A percentile compares a stretch with the other conserved stretches of the same genome.
Conservation (phyloP, 1,140 invertebrate genomes). For the Pogonomyrmex californicus region DNA sequence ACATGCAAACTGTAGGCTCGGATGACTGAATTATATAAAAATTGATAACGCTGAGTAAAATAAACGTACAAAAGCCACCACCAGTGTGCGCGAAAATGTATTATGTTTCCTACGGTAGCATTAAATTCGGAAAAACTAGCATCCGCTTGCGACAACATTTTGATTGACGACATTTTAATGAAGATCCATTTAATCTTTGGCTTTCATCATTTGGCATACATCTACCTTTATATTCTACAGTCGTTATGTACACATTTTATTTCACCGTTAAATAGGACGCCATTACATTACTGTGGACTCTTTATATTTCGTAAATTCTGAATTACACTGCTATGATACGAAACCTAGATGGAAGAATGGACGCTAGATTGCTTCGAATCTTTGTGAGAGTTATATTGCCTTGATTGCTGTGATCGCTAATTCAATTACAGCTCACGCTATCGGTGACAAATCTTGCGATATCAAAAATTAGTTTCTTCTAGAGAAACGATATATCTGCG, state of each 20-base stretch:
- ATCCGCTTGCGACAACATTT: background rate
- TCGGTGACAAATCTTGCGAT: background rate
- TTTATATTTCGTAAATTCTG: background rate
- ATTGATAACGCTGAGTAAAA: background rate
- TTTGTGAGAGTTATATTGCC: constrained; percentile 8
- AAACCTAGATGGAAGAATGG: background rate
- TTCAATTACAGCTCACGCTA: background rate
- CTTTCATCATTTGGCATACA: background rate
- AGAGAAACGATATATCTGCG: background rate
- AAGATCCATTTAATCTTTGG: constrained; percentile 18
- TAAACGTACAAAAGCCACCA: background rate
- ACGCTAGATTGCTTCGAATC: background rate
- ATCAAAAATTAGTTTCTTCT: background rate
- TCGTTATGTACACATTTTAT: background rate
- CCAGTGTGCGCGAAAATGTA: background rate
- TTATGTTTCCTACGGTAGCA: background rate
- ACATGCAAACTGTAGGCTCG: background rate
- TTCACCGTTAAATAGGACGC: background rate
- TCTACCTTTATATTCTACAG: background rate
- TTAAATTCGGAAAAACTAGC: constrained; percentile 14
- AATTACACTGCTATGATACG: background rate
- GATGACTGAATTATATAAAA: background rate
- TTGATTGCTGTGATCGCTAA: background rate
- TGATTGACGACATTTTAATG: constrained; percentile 12
- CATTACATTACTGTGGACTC: background rate